These are phyloP conservation scores for Nasua narica DNA, from an alignment of 2,797 vertebrate genomes.

Conservation along the genomic window DNA sequence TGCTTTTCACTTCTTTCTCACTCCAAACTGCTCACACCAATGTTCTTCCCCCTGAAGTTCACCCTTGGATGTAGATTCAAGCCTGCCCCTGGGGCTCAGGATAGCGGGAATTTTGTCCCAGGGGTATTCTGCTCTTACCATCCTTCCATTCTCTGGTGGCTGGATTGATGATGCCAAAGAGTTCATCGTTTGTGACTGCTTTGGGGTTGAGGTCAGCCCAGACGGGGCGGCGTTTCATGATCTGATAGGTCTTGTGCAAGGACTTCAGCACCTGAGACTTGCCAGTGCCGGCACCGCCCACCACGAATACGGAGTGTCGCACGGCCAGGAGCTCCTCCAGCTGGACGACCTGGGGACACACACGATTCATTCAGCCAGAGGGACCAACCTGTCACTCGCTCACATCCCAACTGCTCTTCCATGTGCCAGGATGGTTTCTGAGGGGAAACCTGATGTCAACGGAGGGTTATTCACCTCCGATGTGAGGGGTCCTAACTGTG, in stretches of 20 bases:
- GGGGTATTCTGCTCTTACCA: slow-evolving; percentile 74
- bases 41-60: background rate
- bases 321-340: slow-evolving; percentile 94
- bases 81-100: background rate
- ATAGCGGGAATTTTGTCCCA: background rate
- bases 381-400: background rate
- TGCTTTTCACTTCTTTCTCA: background rate
- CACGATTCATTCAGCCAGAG: background rate
- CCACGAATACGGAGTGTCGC: slow-evolving; percentile 95
- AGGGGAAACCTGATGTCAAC: background rate
- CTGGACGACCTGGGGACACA: slow-evolving; percentile 90
- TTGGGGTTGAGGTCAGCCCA: slow-evolving; percentile 98
- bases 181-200: slow-evolving; percentile 95
- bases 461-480: background rate
- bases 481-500: background rate
- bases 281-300: slow-evolving; percentile 92
- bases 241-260: slow-evolving; percentile 92
- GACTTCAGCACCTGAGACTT: slow-evolving; percentile 96
- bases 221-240: slow-evolving; percentile 89
- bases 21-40: background rate
- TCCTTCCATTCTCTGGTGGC: slow-evolving; percentile 94
- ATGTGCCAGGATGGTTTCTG: background rate
- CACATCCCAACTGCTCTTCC: background rate
- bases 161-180: slow-evolving; percentile 96
- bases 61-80: background rate